phyloP scores from a whole-genome alignment of 2,888 invertebrate species.

The Acrocyrtus sp. region DNA sequence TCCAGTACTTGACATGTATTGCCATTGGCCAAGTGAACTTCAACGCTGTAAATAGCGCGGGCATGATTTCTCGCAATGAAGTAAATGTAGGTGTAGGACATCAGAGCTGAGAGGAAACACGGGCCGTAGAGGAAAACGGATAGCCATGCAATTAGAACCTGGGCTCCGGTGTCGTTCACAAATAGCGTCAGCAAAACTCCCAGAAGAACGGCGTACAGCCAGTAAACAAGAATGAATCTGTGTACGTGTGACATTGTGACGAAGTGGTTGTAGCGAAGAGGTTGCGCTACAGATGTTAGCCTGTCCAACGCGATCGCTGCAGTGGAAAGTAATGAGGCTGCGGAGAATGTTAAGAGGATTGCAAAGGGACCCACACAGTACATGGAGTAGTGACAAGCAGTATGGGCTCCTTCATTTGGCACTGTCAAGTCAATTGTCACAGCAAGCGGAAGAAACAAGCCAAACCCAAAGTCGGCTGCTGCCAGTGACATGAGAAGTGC shows the following conservation, averaged over 20 bases:
- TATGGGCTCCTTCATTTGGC: constrained; percentile 27
- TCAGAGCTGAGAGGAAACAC: constrained; percentile 71
- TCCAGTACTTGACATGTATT: constrained; percentile 55
- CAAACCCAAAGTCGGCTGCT: constrained; percentile 72
- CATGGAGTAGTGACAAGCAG: constrained; percentile 64
- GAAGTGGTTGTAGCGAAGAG: constrained; percentile 73
- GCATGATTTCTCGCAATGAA: constrained; percentile 74
- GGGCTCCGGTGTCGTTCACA: constrained; percentile 48
- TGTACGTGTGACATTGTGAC: constrained; percentile 73
- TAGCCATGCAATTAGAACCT: constrained; percentile 58
- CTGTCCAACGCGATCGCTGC: constrained; percentile 74
- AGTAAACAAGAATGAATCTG: constrained; percentile 71
- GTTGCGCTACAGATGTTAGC: constrained; percentile 73
- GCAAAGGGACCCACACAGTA: constrained; percentile 72
- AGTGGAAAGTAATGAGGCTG: constrained; percentile 72
- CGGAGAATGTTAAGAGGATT: constrained; percentile 71
- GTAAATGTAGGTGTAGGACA: constrained; percentile 74
- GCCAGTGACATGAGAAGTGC: constrained; percentile 73
- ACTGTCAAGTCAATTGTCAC: constrained; percentile 71
- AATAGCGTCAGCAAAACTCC: constrained; percentile 65
- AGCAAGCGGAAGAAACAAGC: constrained; percentile 72
- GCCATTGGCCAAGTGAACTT: constrained; percentile 65
- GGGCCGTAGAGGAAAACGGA: constrained; percentile 71
- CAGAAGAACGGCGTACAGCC: constrained; percentile 71
- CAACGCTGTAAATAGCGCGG: constrained; percentile 73